Base-by-base conservation (phyloP, 2,113 vertebrate genomes). In the Clarias macrocephalus region DNA sequence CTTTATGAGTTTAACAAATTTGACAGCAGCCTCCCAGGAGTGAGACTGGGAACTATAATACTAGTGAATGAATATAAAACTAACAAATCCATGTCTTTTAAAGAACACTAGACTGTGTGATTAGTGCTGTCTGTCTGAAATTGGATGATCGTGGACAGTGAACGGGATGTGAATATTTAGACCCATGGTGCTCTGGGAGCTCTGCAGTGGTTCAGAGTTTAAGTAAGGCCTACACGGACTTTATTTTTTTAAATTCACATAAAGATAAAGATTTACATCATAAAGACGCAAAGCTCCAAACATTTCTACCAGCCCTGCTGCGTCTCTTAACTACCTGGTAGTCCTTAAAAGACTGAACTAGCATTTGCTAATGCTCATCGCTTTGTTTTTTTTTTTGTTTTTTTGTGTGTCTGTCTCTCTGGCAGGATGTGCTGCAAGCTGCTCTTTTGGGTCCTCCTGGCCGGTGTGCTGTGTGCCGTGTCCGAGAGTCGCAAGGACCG, bases 341-440 rank as follows among this genome's bases (percentile, higher is more conserved):
- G 21, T 57, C 15, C 5, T 56, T 77, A 77, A 77, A 77, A 15
- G 21, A 9, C 11, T 75, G 18, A 25, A 48, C 8, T 48, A 42
- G 11, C 68, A 7, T 37, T 13, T 28, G 37, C 9, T 63, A 65
- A 77, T 25, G 57, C 18, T 10, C 25, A 52, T 54, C 0, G 52
- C 59, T 86, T 33, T 9, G 33, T 8, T 8, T 48, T 48, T 48
- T 0, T 6, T 42, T 8, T 48, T 6, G n/a, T n/a, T n/a, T n/a
- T n/a, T n/a, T n/a, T n/a, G n/a, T n/a, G n/a, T 48, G 0, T 48
- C 6, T 48, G 4, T 82, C 30, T 87, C 91, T 83, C 0, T 90
- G 91, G 80, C 91, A 97, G 96, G 94, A 96, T 97, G 96, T 90
- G 92, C 91, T 93, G 94, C 93, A 95, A 93, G 90, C 91, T 96